Percentiles rank a stretch among this genome's conserved stretches.
Conservation (phyloP, 1,140 invertebrate species). For the Pseudomyrmex gracilis region DNA sequence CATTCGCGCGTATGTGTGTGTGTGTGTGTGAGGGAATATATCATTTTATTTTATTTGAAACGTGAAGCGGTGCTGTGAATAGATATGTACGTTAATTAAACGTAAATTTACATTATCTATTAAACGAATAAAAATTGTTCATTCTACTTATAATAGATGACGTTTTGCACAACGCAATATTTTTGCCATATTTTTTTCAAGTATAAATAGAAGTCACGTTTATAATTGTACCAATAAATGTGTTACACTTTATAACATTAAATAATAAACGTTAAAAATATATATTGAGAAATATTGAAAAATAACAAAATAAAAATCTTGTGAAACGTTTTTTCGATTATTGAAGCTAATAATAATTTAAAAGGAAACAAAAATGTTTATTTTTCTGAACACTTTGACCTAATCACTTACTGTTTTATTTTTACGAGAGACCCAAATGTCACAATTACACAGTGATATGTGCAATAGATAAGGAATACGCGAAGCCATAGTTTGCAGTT, state of each 20-base stretch:
- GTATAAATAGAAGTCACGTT: no score
- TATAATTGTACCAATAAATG: no score
- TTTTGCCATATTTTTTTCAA: no score
- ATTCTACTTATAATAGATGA: not conserved
- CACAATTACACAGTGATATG: not conserved
- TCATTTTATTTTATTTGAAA: slow-evolving; percentile 11
- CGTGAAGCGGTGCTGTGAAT: not conserved
- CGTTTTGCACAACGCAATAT: not conserved
- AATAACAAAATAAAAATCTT: no score
- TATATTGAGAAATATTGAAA: no score
- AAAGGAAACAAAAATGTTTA: no score
- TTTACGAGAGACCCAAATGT: not conserved
- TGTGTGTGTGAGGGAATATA: no score
- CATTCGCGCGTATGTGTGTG: not conserved
- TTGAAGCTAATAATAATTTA: no score
- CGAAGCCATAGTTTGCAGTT: slow-evolving; percentile 69
- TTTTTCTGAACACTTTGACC: not conserved
- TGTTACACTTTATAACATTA: no score
- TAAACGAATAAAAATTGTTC: slow-evolving; percentile 18
- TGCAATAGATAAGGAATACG: slow-evolving; percentile 1
- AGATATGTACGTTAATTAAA: not conserved
- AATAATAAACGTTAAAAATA: no score
- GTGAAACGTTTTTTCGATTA: no score
- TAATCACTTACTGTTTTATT: not conserved
- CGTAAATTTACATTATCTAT: not conserved